Percentiles rank a stretch among this genome's conserved stretches.
phyloP scores from a whole-genome alignment of 2,888 invertebrate genomes.

The Chymomyza caudatula region DNA sequence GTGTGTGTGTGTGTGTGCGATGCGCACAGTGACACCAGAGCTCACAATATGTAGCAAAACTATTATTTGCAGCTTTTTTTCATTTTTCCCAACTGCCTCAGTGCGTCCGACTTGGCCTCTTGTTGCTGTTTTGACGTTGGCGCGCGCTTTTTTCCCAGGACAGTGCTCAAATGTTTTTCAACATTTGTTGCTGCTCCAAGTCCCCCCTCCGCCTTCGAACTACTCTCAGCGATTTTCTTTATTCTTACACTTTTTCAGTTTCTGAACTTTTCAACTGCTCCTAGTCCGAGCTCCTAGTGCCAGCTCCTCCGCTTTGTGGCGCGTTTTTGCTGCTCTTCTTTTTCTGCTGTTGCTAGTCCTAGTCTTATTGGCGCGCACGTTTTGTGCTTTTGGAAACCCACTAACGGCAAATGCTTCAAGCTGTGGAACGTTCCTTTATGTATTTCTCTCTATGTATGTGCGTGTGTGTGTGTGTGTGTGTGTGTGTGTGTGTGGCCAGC shows the following conservation, averaged over 20 bases:
- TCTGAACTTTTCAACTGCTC: conserved; percentile 41
- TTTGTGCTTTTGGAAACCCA: conserved; percentile 62
- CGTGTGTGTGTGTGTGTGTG: too few relatives aligned
- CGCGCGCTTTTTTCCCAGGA: conserved; percentile 3
- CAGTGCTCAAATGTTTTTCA: conserved; percentile 38
- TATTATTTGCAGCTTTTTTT: not conserved
- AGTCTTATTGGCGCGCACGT: conserved; percentile 18
- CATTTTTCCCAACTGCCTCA: not conserved
- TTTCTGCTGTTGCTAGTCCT: conserved; percentile 32
- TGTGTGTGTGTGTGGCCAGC: too few relatives aligned
- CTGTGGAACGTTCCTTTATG: conserved; percentile 3
- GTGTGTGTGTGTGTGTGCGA: too few relatives aligned
- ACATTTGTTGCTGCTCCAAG: conserved; percentile 15
- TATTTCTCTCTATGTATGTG: too few relatives aligned
- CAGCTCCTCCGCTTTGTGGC: conserved; percentile 39
- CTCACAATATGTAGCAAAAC: not conserved
- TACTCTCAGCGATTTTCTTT: conserved; percentile 9
- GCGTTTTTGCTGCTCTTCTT: conserved; percentile 18
- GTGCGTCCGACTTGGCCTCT: not conserved
- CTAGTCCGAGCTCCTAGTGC: conserved; percentile 22
- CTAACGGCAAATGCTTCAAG: conserved; percentile 34
- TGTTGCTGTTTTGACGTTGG: conserved; percentile 11
- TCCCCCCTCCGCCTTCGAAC: conserved; percentile 12
- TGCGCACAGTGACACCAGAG: conserved; percentile 46
- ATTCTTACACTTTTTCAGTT: not conserved